These are phyloP conservation scores for Mungos mungo DNA, from an alignment of 2,113 vertebrate species.

Conservation along the genomic window DNA sequence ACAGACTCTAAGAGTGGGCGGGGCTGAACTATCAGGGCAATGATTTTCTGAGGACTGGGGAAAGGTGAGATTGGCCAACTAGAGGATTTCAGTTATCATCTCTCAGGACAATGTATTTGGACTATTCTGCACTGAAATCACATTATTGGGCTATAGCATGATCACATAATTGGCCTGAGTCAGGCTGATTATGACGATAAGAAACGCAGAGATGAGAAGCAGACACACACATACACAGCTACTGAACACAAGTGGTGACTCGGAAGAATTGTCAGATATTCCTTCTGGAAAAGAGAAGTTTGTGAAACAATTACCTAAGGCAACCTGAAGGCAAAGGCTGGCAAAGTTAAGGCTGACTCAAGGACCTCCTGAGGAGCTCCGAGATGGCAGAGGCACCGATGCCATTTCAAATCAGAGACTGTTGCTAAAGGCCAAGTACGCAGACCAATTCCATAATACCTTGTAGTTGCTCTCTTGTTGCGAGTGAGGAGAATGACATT, in stretches of 20 bases:
- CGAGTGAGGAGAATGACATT: constrained; percentile 64
- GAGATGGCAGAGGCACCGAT: constrained; percentile 37
- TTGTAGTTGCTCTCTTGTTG: constrained; percentile 42
- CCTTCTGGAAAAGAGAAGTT: not conserved
- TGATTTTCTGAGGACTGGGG: not conserved
- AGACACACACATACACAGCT: not conserved
- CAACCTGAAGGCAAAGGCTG: constrained; percentile 56
- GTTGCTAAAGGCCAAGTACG: constrained; percentile 14
- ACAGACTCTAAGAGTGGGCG: not conserved
- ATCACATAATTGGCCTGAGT: not conserved
- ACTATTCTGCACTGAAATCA: not conserved
- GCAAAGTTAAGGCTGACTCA: not conserved
- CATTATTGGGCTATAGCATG: not conserved
- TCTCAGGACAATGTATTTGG: not conserved
- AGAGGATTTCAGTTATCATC: not conserved
- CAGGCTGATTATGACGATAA: not conserved
- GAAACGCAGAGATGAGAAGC: not conserved
- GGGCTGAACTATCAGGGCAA: not conserved
- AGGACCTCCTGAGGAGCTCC: constrained; percentile 32
- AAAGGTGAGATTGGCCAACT: not conserved
- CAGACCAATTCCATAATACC: not conserved
- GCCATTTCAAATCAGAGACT: constrained; percentile 5
- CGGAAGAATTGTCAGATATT: not conserved
- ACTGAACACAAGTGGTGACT: not conserved
- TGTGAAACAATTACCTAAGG: constrained; percentile 42